Base-by-base conservation (phyloP, 2,113 vertebrate genomes). In the Podarcis raffonei region DNA sequence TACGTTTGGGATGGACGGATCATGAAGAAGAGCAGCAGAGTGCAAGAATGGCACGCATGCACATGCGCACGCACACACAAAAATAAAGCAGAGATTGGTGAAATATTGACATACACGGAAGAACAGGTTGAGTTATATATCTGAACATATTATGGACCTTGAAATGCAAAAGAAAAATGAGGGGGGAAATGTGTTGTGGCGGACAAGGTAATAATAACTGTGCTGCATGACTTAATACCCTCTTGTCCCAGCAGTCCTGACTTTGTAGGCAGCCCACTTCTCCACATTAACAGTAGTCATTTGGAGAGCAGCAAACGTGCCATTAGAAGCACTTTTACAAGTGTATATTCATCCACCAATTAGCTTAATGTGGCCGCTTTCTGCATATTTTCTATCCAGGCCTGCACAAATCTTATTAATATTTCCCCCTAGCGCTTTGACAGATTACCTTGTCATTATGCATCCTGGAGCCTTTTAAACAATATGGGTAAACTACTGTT, bases 371-470 rank as follows among this genome's bases (percentile, higher is more conserved):
- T 98, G 98, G 98, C 98, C 96, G 96, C 97, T 98, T 98, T 97
- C 97, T 98, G 97, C 98, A 98, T 98, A 98, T 99, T 98, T 99
- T 98, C 98, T 98, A 97, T 97, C 97, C 96, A 97, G 97, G 97
- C 98, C 98, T 97, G 97, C 97, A 97, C 97, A 97, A 97, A 98
- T 97, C 97, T 98, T 98, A 98, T 98, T 98, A 98, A 98, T 98
- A 98, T 97, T 97, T 97, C 97, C 98, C 96, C 97, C 98, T 97
- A 97, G 97, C 95, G 97, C 98, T 98, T 98, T 99, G 99, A 99
- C 98, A 98, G 98, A 99, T 99, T 99, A 99, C 98, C 98, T 98
- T 99, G 98, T 99, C 99, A 99, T 99, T 99, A 99, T 96, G 97
- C 98, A 98, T 98, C 98, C 98, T 97, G 97, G 97, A 98, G 98